Percentiles rank a stretch among this genome's conserved stretches.
These are phyloP conservation scores for Lasioglossum leucozonium DNA, from an alignment of 2,888 invertebrate genomes.

Conservation along the genomic window DNA sequence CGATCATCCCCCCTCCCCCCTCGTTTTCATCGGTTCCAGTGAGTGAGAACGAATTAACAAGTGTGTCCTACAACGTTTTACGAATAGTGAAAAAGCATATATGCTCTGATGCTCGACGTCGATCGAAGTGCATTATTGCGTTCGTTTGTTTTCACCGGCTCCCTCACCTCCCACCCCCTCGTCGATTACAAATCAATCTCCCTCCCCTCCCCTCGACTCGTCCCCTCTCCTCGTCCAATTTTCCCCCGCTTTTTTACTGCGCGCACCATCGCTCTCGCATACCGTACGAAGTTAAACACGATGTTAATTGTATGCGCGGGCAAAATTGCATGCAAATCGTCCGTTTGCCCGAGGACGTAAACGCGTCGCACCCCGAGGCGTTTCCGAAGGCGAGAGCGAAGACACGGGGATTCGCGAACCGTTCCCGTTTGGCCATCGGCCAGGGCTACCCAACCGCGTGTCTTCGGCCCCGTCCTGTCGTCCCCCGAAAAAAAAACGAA, in stretches of 20 bases:
- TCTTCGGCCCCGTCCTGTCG: conserved; percentile 21
- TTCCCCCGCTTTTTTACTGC: conserved; percentile 72
- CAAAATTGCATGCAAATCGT: conserved; percentile 64
- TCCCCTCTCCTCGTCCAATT: conserved; percentile 49
- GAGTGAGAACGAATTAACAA: conserved; percentile 63
- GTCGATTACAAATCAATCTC: conserved; percentile 37
- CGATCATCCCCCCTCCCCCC: conserved; percentile 26
- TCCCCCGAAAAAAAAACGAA: conserved; percentile 55
- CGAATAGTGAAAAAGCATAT: conserved; percentile 54
- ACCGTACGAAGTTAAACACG: conserved; percentile 47
- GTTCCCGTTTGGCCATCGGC: neutral
- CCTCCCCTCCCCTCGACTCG: conserved; percentile 51
- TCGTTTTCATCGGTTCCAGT: conserved; percentile 56
- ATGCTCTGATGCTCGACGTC: conserved; percentile 58
- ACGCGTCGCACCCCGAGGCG: conserved; percentile 36
- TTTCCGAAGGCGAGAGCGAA: conserved; percentile 44
- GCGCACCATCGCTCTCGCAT: conserved; percentile 64
- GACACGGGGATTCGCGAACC: conserved; percentile 31
- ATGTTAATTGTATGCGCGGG: conserved; percentile 65
- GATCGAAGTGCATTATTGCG: conserved; percentile 59
- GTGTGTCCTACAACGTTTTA: conserved; percentile 48
- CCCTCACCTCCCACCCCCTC: conserved; percentile 23
- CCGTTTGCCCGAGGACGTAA: conserved; percentile 50
- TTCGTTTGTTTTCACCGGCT: conserved; percentile 59
- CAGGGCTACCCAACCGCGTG: conserved; percentile 34